Conservation (phyloP, 2,888 invertebrate genomes). For the Oscheius sp. region DNA sequence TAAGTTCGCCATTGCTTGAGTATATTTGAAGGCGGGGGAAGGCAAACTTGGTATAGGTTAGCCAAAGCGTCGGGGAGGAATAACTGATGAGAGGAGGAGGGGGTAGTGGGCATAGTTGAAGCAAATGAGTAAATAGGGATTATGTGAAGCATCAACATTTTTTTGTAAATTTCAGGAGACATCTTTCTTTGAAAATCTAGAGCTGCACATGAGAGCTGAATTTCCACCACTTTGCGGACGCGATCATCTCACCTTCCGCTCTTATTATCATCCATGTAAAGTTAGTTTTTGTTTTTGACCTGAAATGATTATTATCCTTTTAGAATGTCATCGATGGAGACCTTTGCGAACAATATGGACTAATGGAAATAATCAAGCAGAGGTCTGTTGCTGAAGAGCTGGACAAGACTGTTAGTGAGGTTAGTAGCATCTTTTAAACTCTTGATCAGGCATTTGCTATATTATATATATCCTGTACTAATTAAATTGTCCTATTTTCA, state of each 20-base stretch:
- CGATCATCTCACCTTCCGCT: slow-evolving; percentile 94
- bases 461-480: not conserved
- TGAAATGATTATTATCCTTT: slow-evolving; percentile 68
- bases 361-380: slow-evolving; percentile 90
- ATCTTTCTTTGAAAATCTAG: slow-evolving; percentile 97
- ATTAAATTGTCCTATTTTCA: slow-evolving; percentile 55
- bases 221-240: slow-evolving; percentile 94
- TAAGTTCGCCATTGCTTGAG: too few species aligned
- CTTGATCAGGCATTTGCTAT: not conserved
- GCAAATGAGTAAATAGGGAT: slow-evolving; percentile 1
- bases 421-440: slow-evolving; percentile 47
- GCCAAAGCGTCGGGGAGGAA: slow-evolving; percentile 8
- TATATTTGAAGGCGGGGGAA: too few species aligned
- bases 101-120: not conserved
- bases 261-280: slow-evolving; percentile 96
- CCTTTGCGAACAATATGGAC: slow-evolving; percentile 97
- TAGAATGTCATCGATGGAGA: slow-evolving; percentile 98
- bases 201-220: slow-evolving; percentile 99
- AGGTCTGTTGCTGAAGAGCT: slow-evolving; percentile 92
- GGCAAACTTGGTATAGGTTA: too few species aligned
- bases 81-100: slow-evolving; percentile 9
- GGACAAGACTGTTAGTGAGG: slow-evolving; percentile 93
- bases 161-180: slow-evolving; percentile 79
- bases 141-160: not conserved
- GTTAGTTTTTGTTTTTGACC: slow-evolving; percentile 72